Evolutionary conservation across 2,888 invertebrate genomes (phyloP), one percentile per base, ranked within the genome.

Genomic region (Thecophora atra): DNA sequence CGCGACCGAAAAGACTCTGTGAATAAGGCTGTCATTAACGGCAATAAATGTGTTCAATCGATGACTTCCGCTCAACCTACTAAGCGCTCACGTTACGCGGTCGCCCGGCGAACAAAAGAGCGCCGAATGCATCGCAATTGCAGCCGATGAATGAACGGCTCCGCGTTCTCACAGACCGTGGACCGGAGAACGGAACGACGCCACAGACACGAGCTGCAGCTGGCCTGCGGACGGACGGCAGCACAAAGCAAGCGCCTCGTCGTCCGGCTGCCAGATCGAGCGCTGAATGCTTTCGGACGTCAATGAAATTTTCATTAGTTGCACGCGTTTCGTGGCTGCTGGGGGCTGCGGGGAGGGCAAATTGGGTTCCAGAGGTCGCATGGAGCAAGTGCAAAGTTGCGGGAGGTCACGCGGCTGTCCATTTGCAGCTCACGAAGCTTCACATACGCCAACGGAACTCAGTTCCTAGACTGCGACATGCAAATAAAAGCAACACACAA

Each of bases 11-110:
- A 52, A 67, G 42, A 62, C 52, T 44, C 71, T n/a, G 56, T 75
- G 75, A 76, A 87, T 87, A 87, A 88, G 88, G 87, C 86, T 82
- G 84, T 86, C 87, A 84, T 84, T 86, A 83, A 83, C 87, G 78
- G 80, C 79, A 42, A 52, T 77, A 83, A 83, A 83, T 81, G 77
- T 77, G 75, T 76, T 79, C 81, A 82, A 82, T 83, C 79, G 80
- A 82, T 80, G 76, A 80, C 79, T 83, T 82, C 83, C 82, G 79
- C 81, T 75, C 80, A 80, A 80, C 80, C 80, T 78, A 81, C 80
- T 75, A 75, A 79, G 76, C 78, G 73, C 76, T 70, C 63, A 70
- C 62, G 62, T 70, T 62, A 62, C 63, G 51, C 11, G 63, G 15
- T 70, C 68, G 8, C 47, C 51, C 63, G 52, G 15, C 24, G 30